Evolutionary conservation across 2,888 invertebrate species (phyloP), one percentile per base, ranked within the genome.

Genomic region (Microctonus brassicae): DNA sequence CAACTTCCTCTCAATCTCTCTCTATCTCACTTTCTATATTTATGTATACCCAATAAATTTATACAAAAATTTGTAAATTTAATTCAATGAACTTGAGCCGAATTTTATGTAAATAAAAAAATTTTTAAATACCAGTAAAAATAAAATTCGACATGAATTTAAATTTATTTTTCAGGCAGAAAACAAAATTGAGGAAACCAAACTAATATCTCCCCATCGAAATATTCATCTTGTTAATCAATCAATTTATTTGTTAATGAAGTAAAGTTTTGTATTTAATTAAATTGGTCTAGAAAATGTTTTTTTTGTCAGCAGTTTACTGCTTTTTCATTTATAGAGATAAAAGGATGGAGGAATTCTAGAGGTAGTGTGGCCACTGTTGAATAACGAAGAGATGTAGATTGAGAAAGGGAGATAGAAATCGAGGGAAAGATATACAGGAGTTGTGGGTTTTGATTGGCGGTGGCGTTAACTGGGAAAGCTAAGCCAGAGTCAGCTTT

Each of bases 401-500:
- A 62, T 13, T 24, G 58, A 58, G 29, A 29, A 26, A 42, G 34
- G 33, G 22, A 34, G 36, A 53, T 52, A 64, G 65, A 55, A 73
- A 63, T n/a, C n/a, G n/a, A 55, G 65, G 52, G 61, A 10, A 42
- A 53, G 57, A 10, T 57, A 65, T 34, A 47, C 65, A 10, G 0
- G 52, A 17, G 11, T 42, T 69, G 42, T 72, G 55, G 66, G 77
- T 73, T 70, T 79, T 82, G 82, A 83, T 82, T 83, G 81, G 81
- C 79, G 79, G 79, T 78, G 78, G 77, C 77, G 81, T 80, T 82
- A 82, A 82, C 82, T 82, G 78, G 78, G 77, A 80, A 81, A 81
- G 81, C 81, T 79, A 79, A 80, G 77, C 78, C 73, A 71, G 72
- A 78, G 77, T 77, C 76, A 78, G 79, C 78, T n/a, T n/a, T n/a